Evolutionary conservation across 2,113 vertebrate genomes (phyloP).

Genomic region (Catagonus wagneri): DNA sequence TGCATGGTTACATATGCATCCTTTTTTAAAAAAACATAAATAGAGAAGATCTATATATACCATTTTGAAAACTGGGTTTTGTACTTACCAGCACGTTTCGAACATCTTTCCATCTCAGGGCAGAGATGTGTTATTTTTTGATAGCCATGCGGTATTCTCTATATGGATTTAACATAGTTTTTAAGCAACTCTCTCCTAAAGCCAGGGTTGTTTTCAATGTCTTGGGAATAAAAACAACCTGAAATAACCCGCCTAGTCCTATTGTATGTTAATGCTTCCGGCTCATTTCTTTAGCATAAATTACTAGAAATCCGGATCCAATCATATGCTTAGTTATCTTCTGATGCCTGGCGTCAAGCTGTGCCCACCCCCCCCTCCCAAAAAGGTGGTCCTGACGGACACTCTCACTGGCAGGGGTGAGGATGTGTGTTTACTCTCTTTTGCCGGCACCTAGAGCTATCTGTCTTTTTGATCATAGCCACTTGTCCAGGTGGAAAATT

Average conservation of each 20-base stretch:
- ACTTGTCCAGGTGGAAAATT: not conserved
- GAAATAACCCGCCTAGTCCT: not conserved
- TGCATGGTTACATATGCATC: too few relatives aligned
- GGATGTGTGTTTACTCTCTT: not conserved
- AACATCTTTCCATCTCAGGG: not conserved
- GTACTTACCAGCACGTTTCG: not conserved
- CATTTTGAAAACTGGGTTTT: slow-evolving; percentile 45
- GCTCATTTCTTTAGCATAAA: slow-evolving; percentile 30
- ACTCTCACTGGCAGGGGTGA: not conserved
- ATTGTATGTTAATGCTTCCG: not conserved
- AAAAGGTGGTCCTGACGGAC: not conserved
- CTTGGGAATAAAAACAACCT: not conserved
- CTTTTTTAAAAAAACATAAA: not conserved
- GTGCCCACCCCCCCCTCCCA: too few relatives aligned
- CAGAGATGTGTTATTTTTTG: slow-evolving; percentile 8
- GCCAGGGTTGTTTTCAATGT: not conserved
- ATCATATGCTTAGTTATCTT: not conserved
- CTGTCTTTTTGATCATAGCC: not conserved
- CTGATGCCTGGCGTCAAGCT: not conserved
- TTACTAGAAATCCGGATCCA: not conserved
- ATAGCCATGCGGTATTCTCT: not conserved
- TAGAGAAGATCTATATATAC: not conserved
- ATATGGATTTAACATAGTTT: slow-evolving; percentile 36
- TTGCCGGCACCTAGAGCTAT: not conserved
- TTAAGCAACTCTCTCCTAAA: slow-evolving; percentile 24